Evolutionary conservation across 2,888 invertebrate genomes (phyloP).

Genomic region (Oconnorella tubifera): DNA sequence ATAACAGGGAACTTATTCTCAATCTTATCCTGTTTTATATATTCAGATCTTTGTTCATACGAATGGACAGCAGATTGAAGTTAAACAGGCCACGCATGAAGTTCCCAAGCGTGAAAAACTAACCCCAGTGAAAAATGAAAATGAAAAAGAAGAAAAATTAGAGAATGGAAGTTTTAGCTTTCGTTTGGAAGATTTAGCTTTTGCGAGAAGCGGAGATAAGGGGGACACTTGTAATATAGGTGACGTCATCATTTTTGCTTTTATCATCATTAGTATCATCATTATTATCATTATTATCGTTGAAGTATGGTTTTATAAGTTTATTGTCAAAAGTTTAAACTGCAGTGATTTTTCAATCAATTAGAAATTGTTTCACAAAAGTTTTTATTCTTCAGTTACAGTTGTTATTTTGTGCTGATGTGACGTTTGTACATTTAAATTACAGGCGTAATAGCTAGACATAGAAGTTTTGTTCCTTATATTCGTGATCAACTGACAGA

Average conservation of each 20-base stretch:
- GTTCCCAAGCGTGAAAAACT: background rate
- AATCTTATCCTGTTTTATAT: background rate
- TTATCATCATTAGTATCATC: background rate
- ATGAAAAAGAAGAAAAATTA: background rate
- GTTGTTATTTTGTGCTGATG: background rate
- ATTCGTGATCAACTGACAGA: conserved; percentile 55
- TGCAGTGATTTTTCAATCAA: too few species aligned
- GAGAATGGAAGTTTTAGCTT: conserved; percentile 42
- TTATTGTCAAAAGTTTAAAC: background rate
- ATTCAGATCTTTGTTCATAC: conserved; percentile 46
- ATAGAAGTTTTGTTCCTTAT: conserved; percentile 54
- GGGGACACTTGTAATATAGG: conserved; percentile 59
- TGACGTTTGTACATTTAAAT: too few species aligned
- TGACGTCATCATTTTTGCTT: conserved; percentile 29
- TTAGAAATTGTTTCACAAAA: background rate
- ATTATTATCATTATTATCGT: background rate
- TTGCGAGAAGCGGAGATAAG: conserved; percentile 60
- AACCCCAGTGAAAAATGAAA: too few species aligned
- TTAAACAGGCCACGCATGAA: conserved; percentile 3
- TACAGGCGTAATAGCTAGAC: conserved; percentile 57
- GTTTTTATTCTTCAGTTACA: background rate
- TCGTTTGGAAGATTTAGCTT: conserved; percentile 57
- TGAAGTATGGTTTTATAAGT: background rate
- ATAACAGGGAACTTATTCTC: too few species aligned
- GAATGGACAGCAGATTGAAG: conserved; percentile 43